Conservation (phyloP, 2,797 vertebrate species). For the Triplophysa yarkandensis region DNA sequence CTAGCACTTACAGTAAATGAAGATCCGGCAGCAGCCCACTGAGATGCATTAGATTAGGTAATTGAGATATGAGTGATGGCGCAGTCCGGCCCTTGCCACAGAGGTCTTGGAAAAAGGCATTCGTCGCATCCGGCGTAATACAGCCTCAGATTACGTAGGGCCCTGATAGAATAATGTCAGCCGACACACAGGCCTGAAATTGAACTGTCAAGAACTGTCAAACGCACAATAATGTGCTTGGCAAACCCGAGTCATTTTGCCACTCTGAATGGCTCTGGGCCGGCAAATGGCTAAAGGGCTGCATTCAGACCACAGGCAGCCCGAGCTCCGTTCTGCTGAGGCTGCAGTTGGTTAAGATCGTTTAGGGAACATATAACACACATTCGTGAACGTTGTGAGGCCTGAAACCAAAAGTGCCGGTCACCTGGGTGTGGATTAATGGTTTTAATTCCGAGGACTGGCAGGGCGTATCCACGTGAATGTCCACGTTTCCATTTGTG, state of each 20-base stretch:
- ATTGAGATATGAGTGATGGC: conserved; percentile 75
- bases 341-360: neutral
- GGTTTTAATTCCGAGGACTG: conserved; percentile 32
- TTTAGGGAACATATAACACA: neutral
- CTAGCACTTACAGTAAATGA: conserved; percentile 74
- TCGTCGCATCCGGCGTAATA: conserved; percentile 55
- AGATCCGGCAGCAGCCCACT: conserved; percentile 68
- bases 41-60: conserved; percentile 83
- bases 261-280: conserved; percentile 25
- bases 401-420: conserved; percentile 4
- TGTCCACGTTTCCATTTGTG: conserved; percentile 30
- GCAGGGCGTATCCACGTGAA: conserved; percentile 25
- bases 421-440: conserved; percentile 41
- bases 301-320: neutral
- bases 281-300: conserved; percentile 15
- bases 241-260: conserved; percentile 37
- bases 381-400: neutral
- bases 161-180: conserved; percentile 43
- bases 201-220: conserved; percentile 64
- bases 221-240: conserved; percentile 60
- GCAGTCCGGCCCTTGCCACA: conserved; percentile 65
- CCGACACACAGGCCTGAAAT: conserved; percentile 54
- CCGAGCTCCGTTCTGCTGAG: neutral
- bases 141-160: conserved; percentile 53
- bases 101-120: conserved; percentile 59